These are phyloP conservation scores for Tachina grossa DNA, from an alignment of 2,888 invertebrate species.

Conservation along the genomic window DNA sequence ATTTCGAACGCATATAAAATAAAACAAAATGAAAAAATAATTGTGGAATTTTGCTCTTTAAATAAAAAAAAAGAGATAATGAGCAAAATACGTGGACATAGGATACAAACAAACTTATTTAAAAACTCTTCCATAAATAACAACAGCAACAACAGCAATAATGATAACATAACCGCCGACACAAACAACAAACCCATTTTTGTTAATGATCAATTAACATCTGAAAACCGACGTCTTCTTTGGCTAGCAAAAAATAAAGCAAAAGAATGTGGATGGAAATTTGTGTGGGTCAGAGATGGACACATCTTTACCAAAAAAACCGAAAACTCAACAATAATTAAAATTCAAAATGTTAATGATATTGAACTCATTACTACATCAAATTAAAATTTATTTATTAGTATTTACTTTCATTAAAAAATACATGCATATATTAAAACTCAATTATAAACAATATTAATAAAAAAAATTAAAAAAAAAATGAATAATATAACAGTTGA, in stretches of 20 bases:
- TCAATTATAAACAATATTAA: no score
- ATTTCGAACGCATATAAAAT: neutral
- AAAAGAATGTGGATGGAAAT: conserved; percentile 12
- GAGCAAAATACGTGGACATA: neutral
- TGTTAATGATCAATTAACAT: conserved; percentile 4
- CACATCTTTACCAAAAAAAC: conserved; percentile 16
- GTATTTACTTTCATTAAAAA: no score
- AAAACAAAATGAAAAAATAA: neutral
- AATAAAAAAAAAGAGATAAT: conserved; percentile 20
- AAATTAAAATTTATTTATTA: neutral
- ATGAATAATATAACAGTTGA: neutral
- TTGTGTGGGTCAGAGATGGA: conserved; percentile 18
- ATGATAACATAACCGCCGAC: neutral
- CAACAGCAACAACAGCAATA: neutral
- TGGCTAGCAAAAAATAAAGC: conserved; percentile 21
- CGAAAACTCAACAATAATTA: conserved; percentile 1
- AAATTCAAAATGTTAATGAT: neutral
- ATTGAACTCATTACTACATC: conserved; percentile 1
- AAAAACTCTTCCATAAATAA: no score
- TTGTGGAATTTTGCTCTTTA: conserved; percentile 23
- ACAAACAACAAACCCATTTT: neutral
- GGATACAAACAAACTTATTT: neutral
- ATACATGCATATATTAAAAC: no score
- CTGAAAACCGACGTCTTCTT: neutral
- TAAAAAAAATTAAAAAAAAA: neutral